Evolutionary conservation across 2,888 invertebrate species (phyloP).

Genomic region (Hedya salicella): DNA sequence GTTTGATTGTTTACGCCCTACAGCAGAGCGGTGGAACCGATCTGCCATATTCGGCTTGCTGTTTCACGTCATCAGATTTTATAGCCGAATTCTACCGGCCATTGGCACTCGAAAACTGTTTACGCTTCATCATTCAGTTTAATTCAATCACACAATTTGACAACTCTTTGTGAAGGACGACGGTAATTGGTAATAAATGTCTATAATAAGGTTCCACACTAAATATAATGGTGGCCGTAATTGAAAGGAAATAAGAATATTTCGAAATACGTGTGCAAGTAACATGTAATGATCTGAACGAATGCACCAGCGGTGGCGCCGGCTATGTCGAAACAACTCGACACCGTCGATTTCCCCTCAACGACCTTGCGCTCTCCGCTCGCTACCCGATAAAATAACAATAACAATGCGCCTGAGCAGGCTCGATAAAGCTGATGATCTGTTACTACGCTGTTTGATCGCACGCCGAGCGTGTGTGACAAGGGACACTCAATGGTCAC

Average conservation of each 20-base stretch:
- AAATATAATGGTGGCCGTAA: constrained; percentile 46
- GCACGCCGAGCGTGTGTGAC: constrained; percentile 43
- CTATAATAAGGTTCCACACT: constrained; percentile 48
- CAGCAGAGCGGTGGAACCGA: constrained; percentile 39
- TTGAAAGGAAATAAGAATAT: constrained; percentile 62
- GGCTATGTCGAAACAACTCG: constrained; percentile 68
- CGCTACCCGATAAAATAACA: constrained; percentile 65
- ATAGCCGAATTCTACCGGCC: constrained; percentile 44
- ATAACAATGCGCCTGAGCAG: constrained; percentile 57
- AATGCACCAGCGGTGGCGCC: constrained; percentile 59
- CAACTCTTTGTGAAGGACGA: not conserved
- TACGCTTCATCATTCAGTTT: constrained; percentile 7
- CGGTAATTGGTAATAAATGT: constrained; percentile 7
- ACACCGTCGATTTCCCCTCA: constrained; percentile 77
- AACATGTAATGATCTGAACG: constrained; percentile 68
- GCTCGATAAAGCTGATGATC: constrained; percentile 58
- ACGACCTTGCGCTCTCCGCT: constrained; percentile 75
- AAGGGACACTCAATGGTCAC: constrained; percentile 43
- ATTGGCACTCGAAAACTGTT: constrained; percentile 36
- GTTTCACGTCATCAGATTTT: constrained; percentile 49
- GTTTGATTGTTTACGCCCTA: constrained; percentile 58
- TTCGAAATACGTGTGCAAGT: constrained; percentile 66
- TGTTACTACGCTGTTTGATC: constrained; percentile 50
- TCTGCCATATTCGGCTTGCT: constrained; percentile 47
- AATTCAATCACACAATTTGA: not conserved